Percentiles rank a stretch among this genome's conserved stretches.
Conservation (phyloP, 2,797 vertebrate genomes). For the Morelia viridis region DNA sequence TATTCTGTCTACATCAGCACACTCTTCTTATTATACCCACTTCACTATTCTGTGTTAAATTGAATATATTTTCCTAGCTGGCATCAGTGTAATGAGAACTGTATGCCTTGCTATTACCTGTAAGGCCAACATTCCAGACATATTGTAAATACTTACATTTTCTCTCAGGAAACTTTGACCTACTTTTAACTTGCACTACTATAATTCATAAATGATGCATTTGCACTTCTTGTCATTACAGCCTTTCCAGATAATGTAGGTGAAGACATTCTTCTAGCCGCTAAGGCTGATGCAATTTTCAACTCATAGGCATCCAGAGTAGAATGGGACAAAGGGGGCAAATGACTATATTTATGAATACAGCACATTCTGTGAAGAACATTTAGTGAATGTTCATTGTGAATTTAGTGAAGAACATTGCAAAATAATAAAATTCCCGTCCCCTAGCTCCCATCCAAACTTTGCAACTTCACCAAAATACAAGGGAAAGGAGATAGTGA, state of each 20-base stretch:
- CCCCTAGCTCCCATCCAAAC: background rate
- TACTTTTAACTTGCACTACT: background rate
- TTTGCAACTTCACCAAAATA: background rate
- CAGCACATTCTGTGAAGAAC: background rate
- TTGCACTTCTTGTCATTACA: background rate
- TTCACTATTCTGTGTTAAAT: background rate
- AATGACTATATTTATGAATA: background rate
- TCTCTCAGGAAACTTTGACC: background rate
- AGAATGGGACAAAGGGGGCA: background rate
- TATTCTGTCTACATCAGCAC: background rate
- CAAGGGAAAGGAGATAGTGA: background rate
- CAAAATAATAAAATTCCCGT: background rate
- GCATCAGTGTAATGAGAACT: background rate
- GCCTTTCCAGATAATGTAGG: background rate
- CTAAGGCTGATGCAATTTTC: background rate
- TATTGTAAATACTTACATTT: background rate
- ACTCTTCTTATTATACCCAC: background rate
- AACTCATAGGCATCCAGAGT: background rate
- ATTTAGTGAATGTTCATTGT: too few relatives aligned
- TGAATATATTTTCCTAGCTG: background rate
- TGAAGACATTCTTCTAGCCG: background rate
- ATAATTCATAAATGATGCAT: background rate
- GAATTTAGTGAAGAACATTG: background rate
- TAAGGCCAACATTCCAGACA: background rate
- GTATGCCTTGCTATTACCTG: background rate